Conservation (phyloP, 2,113 vertebrate genomes). For the Zosterops japonicus region DNA sequence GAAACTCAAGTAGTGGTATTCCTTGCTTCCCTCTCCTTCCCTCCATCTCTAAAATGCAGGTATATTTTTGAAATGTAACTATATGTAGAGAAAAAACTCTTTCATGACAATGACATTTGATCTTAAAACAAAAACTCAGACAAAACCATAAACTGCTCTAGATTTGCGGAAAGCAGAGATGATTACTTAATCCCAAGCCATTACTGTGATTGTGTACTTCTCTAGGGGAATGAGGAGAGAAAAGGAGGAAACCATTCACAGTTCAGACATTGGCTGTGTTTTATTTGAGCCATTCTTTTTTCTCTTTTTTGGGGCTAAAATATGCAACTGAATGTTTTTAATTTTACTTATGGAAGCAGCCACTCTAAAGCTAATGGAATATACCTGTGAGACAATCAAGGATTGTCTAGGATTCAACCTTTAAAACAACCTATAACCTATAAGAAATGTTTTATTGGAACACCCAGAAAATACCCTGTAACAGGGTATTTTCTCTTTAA, state of each 20-base stretch:
- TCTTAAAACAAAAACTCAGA: not conserved
- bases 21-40: not conserved
- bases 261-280: not conserved
- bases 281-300: not conserved
- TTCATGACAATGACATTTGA: not conserved
- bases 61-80: conserved; percentile 38
- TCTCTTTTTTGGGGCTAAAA: not conserved
- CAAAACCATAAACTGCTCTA: not conserved
- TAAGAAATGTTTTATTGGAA: not conserved
- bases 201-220: not conserved
- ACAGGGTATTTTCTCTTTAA: not conserved
- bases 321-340: not conserved
- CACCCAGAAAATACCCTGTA: not conserved
- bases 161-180: conserved; percentile 18
- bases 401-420: not conserved
- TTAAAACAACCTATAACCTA: not conserved
- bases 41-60: not conserved
- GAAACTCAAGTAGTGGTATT: conserved; percentile 12
- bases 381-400: not conserved
- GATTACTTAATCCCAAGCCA: not conserved
- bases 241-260: not conserved
- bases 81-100: not conserved
- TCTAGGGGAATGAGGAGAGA: not conserved
- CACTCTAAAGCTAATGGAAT: not conserved
- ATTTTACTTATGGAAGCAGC: not conserved